Conservation (phyloP, 2,113 vertebrate species). For the Pseudolaguvia tuberculata region DNA sequence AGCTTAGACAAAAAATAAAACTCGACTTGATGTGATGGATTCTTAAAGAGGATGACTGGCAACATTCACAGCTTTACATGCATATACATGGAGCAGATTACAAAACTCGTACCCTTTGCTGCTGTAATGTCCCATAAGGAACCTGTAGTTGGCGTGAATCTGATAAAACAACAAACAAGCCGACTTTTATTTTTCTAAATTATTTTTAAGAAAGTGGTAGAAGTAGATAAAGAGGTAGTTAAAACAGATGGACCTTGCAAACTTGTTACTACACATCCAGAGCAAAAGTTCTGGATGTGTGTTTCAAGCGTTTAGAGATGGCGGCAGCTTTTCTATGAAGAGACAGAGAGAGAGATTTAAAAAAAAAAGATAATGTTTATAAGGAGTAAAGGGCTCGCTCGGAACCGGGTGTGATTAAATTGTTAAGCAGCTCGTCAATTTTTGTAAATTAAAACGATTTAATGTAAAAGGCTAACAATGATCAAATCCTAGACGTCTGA, state of each 20-base stretch:
- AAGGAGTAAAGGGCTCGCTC: background rate
- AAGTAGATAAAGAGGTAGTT: slow-evolving; percentile 34
- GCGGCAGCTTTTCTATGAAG: no score
- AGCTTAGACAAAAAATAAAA: background rate
- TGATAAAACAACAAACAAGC: background rate
- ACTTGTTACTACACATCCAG: no score
- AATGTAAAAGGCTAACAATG: background rate
- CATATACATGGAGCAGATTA: background rate
- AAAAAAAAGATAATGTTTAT: background rate
- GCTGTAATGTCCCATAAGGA: slow-evolving; percentile 2
- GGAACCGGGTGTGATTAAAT: no score
- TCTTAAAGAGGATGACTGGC: slow-evolving; percentile 26
- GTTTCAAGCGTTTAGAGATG: background rate
- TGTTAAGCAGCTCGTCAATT: background rate
- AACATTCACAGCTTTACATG: slow-evolving; percentile 49
- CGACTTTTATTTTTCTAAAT: background rate
- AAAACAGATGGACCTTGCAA: slow-evolving; percentile 19
- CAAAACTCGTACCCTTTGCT: slow-evolving; percentile 6
- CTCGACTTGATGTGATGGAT: slow-evolving; percentile 37
- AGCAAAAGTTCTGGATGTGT: background rate
- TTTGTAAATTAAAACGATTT: background rate
- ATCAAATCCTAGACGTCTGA: background rate
- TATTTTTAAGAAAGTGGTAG: slow-evolving; percentile 11
- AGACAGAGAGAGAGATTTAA: background rate
- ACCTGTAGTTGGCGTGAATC: background rate